phyloP scores from a whole-genome alignment of 53 echinoderm and acorn worm genomes.

The Glandiceps talaboti region DNA sequence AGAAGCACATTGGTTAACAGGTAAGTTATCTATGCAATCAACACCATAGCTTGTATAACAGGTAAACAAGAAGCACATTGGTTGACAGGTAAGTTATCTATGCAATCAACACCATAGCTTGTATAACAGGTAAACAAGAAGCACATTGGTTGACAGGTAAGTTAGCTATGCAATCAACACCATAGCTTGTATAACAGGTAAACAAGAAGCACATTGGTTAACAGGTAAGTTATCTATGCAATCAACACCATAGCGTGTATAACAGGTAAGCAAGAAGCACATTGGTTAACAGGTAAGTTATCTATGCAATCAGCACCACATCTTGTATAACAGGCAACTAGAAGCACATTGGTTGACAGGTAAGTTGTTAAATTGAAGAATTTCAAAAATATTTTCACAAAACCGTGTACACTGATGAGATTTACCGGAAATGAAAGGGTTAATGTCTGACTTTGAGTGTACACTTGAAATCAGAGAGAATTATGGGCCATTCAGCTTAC shows the following conservation, averaged over 20 bases:
- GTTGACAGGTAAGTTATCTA: conserved; percentile 34
- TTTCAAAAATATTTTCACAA: no score
- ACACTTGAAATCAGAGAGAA: no score
- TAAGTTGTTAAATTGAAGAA: no score
- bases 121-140: conserved; percentile 74
- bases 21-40: conserved; percentile 56
- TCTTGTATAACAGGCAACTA: conserved; percentile 54
- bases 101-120: conserved; percentile 84
- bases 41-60: conserved; percentile 86
- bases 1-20: conserved; percentile 41
- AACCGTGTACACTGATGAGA: no score
- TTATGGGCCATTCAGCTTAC: no score
- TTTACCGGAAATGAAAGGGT: no score
- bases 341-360: conserved; percentile 47
- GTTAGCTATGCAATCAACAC: conserved; percentile 56
- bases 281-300: conserved; percentile 39
- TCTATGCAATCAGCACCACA: conserved; percentile 84
- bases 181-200: conserved; percentile 77
- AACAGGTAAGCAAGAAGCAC: conserved; percentile 23
- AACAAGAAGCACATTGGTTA: conserved; percentile 52
- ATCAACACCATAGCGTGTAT: conserved; percentile 86
- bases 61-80: conserved; percentile 53
- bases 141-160: conserved; percentile 46
- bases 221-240: conserved; percentile 53
- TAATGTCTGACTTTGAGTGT: no score